Percentiles rank a stretch among this genome's conserved stretches.
Conservation (phyloP, 2,113 vertebrate genomes). For the Tragulus kanchil region DNA sequence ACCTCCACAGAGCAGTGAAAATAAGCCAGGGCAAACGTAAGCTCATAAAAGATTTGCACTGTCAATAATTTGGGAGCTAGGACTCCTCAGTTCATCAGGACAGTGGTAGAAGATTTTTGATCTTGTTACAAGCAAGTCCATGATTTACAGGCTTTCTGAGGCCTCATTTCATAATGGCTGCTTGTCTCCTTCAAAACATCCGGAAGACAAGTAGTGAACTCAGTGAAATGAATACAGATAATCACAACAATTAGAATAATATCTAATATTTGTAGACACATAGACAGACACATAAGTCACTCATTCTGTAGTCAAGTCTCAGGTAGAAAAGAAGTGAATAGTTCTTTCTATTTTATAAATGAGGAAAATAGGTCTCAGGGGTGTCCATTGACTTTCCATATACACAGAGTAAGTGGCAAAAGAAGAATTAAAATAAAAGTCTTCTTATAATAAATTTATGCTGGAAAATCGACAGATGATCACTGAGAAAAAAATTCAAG, state of each 20-base stretch:
- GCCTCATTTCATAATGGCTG: neutral
- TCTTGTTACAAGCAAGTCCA: neutral
- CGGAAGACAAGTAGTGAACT: neutral
- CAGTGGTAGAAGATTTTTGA: neutral
- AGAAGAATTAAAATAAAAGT: neutral
- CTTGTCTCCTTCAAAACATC: neutral
- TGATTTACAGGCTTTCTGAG: neutral
- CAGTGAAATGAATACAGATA: neutral
- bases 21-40: neutral
- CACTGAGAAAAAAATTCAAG: neutral
- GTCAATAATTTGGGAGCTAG: neutral
- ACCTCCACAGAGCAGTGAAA: neutral
- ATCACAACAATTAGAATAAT: neutral
- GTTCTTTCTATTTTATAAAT: constrained; percentile 7
- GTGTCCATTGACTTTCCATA: neutral
- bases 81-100: neutral
- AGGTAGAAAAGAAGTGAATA: constrained; percentile 43
- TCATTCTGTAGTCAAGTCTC: neutral
- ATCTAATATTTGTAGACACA: neutral
- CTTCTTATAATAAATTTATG: neutral
- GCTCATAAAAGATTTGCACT: neutral
- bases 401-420: neutral
- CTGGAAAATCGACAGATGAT: neutral
- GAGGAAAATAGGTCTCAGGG: constrained; percentile 25
- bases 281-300: neutral